These are phyloP conservation scores for Gastracanthus pulcherrimus DNA, from an alignment of 2,888 invertebrate genomes.

Conservation along the genomic window DNA sequence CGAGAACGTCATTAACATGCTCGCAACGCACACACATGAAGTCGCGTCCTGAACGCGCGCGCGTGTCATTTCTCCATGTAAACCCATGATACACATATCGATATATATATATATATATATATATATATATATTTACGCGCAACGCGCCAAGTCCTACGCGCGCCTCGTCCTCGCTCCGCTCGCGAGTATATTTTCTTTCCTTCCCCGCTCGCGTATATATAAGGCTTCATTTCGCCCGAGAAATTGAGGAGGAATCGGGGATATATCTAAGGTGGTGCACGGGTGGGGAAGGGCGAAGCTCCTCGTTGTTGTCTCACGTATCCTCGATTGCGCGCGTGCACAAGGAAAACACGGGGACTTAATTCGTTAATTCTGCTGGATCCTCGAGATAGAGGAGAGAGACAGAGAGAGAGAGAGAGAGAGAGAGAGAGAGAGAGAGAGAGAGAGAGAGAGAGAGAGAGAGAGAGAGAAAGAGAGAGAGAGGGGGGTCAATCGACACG, in stretches of 20 bases:
- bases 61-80: no score
- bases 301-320: constrained; percentile 25
- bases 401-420: background rate
- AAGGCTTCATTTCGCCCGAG: constrained; percentile 1
- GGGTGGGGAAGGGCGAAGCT: background rate
- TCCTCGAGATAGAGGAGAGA: no score
- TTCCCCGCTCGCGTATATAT: background rate
- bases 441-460: background rate
- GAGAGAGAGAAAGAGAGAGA: background rate
- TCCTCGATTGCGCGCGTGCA: background rate
- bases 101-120: background rate
- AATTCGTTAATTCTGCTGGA: constrained; percentile 16
- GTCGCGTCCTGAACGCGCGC: no score
- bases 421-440: background rate
- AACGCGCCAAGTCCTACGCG: background rate
- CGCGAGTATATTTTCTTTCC: background rate
- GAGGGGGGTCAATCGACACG: background rate
- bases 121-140: background rate
- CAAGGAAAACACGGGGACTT: constrained; percentile 6
- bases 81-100: no score
- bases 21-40: no score
- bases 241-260: background rate
- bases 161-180: no score
- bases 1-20: no score
- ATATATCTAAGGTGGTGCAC: no score